phyloP scores from a whole-genome alignment of 2,888 invertebrate genomes.

The Sisyra terminalis region DNA sequence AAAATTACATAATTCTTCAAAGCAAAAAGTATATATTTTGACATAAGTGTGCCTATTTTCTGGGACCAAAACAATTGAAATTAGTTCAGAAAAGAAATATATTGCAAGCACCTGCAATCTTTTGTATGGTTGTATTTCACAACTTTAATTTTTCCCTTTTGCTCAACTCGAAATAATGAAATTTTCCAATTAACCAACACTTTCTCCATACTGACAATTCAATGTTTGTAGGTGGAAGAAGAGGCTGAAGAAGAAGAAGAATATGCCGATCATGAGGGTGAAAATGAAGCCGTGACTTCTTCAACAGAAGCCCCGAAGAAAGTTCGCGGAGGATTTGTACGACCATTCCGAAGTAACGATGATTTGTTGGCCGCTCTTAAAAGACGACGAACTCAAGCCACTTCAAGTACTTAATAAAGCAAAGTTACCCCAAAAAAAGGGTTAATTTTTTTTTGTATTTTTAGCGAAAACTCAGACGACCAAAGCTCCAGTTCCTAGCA shows the following conservation, averaged over 20 bases:
- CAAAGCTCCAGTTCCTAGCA: constrained; percentile 4
- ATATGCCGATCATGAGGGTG: constrained; percentile 38
- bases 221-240: constrained; percentile 24
- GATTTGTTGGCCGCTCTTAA: constrained; percentile 57
- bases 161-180: not conserved
- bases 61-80: too few species aligned
- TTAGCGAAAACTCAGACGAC: constrained; percentile 8
- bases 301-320: constrained; percentile 56
- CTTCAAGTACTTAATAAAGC: constrained; percentile 29
- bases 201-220: too few species aligned
- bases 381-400: constrained; percentile 51
- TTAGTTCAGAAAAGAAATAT: too few species aligned
- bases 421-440: too few species aligned
- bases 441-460: too few species aligned
- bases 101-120: not conserved
- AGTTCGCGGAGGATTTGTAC: constrained; percentile 42
- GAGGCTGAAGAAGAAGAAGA: constrained; percentile 33
- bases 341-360: constrained; percentile 66
- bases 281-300: constrained; percentile 38
- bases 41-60: too few species aligned
- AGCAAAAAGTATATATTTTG: too few species aligned
- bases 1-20: too few species aligned
- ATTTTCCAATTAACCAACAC: too few species aligned
- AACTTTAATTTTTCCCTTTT: not conserved
- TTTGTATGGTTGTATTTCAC: not conserved